Evolutionary conservation across 2,113 vertebrate species (phyloP), one percentile per base, ranked within the genome.

Genomic region (Propithecus coquereli): DNA sequence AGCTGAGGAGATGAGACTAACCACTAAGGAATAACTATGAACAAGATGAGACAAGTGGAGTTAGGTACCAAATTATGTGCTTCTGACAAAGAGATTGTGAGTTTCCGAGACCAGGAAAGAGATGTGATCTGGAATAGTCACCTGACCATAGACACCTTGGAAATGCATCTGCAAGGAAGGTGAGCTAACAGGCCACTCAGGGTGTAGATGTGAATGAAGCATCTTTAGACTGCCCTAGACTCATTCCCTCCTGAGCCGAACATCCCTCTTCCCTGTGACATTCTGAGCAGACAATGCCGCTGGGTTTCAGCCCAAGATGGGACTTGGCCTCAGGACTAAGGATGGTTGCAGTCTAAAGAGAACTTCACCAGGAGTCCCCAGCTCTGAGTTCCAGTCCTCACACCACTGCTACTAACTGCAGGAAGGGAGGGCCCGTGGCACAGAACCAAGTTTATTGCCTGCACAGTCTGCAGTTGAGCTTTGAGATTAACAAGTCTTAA

Each of bases 311-410:
- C 2, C 68, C 79, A 34, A 52, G 5, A 45, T 40, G 30, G 43
- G 52, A 43, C 18, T 22, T 17, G 17, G 34, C 20, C 1, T 17
- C 27, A 81, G 40, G 27, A 61, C 34, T 68, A 25, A 81, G 32
- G 34, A 8, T 20, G 3, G 13, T 18, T 4, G 0, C 1, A 1
- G 0, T 2, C 0, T 25, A 40, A 57, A 84, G 12, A 50, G 30
- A 83, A 85, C 6, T 13, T 61, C 12, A 34, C 52, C 71, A 34
- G 13, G 14, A 8, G 13, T 43, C 66, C n/a, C 61, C 50, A 71
- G 70, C 34, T 14, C 13, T 45, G 43, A 54, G 43, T 45, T 40
- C 37, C 34, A 37, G 50, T 65, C 27, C 40, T 30, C 47, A 23
- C 6, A 30, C 8, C 23, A 0, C 32, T 37, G 5, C 2, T 52